Conservation (phyloP, 1,140 invertebrate species). For the Stegodyphus dumicola region DNA sequence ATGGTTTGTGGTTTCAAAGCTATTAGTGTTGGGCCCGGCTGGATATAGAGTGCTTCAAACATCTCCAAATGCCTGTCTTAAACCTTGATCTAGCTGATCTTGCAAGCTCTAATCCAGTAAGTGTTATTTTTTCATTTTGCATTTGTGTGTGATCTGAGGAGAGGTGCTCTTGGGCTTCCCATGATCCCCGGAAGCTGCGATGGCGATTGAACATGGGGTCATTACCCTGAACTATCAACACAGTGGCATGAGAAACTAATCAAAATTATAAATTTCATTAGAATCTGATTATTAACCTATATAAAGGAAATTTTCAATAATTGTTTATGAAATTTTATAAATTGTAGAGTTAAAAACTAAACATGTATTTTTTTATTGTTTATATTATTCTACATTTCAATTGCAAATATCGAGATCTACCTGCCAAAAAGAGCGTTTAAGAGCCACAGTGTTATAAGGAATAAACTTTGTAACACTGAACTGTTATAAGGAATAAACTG, state of each 20-base stretch:
- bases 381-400: too few species aligned
- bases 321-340: too few species aligned
- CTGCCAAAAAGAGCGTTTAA: too few species aligned
- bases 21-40: neutral
- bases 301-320: too few species aligned
- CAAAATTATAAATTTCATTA: too few species aligned
- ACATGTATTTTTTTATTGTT: too few species aligned
- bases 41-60: neutral
- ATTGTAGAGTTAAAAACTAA: too few species aligned
- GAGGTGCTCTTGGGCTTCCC: slow-evolving; percentile 32
- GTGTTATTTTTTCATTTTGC: neutral
- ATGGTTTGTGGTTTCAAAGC: neutral
- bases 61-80: slow-evolving; percentile 35
- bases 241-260: neutral
- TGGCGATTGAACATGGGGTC: slow-evolving; percentile 37
- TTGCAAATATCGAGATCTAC: too few species aligned
- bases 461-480: too few species aligned
- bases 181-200: slow-evolving; percentile 21
- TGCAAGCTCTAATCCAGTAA: slow-evolving; percentile 44
- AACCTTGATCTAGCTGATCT: slow-evolving; percentile 39
- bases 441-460: too few species aligned
- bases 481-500: too few species aligned
- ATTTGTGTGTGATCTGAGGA: neutral
- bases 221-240: slow-evolving; percentile 55
- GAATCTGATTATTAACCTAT: too few species aligned